Evolutionary conservation across 2,797 vertebrate species (phyloP), one percentile per base, ranked within the genome.

Genomic region (Sebastes umbrosus): DNA sequence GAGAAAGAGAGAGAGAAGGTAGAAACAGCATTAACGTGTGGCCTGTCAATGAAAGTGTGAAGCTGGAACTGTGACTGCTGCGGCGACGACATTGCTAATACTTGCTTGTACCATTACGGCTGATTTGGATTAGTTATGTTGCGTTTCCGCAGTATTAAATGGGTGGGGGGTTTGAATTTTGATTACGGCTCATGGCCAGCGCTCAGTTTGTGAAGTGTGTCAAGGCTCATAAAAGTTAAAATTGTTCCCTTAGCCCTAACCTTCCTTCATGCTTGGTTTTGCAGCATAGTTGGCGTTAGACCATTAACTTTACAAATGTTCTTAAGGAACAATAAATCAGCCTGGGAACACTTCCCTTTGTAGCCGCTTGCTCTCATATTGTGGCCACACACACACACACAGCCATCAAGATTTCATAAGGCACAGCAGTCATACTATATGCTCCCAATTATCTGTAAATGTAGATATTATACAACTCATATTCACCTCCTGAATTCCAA

Each of bases 361-460:
- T 83, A 29, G 76, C 72, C 29, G 82, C 69, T 52, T 25, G 77
- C 83, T 73, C 74, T 74, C 70, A 62, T 83, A 83, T 43, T 77
- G 75, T 79, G 79, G 73, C 84, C 82, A 80, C 90, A 90, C 85
- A 54, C 52, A 50, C 36, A 50, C 43, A 67, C 84, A 24, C 20
- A 14, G 64, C 75, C 68, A 85, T 92, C 90, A 81, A 87, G 82
- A 84, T 87, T 87, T 84, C 75, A 84, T 83, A 90, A 90, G 84
- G 87, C 87, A 55, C 75, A 66, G 81, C 89, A 85, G 88, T 90
- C 91, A 84, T 89, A 83, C 84, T 87, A 84, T 84, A 88, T 84
- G 91, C 88, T 87, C 77, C 90, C 91, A 93, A 92, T 94, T 92
- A 92, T 93, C 86, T 87, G 80, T 89, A 92, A 93, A 94, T 93